Conservation (phyloP, 2,797 vertebrate species). For the Channa striata region DNA sequence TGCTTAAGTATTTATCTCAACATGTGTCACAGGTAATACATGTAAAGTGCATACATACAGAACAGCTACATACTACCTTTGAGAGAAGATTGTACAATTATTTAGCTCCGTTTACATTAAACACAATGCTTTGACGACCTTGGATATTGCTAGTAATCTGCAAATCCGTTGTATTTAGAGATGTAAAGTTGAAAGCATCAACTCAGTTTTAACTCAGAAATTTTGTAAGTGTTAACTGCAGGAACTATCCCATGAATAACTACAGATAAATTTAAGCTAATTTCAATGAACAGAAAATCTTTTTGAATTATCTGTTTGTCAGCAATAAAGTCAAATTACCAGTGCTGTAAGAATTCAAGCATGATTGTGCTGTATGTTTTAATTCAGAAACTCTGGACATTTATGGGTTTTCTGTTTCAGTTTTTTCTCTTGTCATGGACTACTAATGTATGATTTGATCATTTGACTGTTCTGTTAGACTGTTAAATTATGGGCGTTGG, state of each 20-base stretch:
- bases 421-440: conserved; percentile 34
- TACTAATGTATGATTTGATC: conserved; percentile 21
- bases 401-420: conserved; percentile 41
- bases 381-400: conserved; percentile 47
- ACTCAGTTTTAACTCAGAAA: background rate
- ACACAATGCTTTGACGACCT: conserved; percentile 5
- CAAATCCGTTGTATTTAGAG: background rate
- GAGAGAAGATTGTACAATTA: background rate
- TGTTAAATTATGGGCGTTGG: conserved; percentile 1
- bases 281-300: background rate
- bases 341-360: background rate
- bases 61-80: background rate
- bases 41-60: background rate
- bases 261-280: background rate
- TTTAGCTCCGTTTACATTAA: conserved; percentile 6
- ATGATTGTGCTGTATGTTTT: conserved; percentile 34
- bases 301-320: background rate
- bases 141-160: background rate
- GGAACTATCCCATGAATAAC: background rate
- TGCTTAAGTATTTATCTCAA: conserved; percentile 29
- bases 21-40: background rate
- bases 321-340: background rate
- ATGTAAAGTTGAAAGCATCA: background rate
- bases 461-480: background rate
- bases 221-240: background rate